Conservation (phyloP, 2,113 vertebrate species). For the Agapornis roseicollis region DNA sequence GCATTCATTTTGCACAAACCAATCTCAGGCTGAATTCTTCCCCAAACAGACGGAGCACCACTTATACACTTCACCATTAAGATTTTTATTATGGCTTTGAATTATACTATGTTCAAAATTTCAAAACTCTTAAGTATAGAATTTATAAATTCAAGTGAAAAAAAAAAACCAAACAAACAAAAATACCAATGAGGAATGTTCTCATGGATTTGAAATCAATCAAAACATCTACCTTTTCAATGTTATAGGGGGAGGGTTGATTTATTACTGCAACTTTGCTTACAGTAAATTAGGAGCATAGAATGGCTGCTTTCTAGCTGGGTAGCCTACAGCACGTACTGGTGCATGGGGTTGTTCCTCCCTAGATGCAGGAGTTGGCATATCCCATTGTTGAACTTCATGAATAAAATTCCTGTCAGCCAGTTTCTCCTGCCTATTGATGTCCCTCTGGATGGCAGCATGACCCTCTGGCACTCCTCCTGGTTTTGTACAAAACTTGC, state of each 20-base stretch:
- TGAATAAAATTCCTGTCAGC: neutral
- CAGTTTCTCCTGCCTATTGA: neutral
- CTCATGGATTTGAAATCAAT: neutral
- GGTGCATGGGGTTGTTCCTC: neutral
- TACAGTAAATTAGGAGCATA: neutral
- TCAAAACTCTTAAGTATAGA: neutral
- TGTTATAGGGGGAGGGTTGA: neutral
- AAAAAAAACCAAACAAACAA: neutral
- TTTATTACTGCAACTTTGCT: neutral
- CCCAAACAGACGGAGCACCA: neutral
- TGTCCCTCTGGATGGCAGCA: neutral
- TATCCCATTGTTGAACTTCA: neutral
- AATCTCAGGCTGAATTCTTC: neutral
- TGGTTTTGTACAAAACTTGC: neutral
- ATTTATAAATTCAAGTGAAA: neutral
- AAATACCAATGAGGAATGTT: neutral
- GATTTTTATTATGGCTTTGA: neutral
- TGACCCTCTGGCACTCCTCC: neutral
- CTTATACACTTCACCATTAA: neutral
- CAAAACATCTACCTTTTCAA: neutral
- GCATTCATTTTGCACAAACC: neutral
- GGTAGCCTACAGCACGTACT: neutral
- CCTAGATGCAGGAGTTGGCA: neutral
- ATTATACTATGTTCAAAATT: neutral
- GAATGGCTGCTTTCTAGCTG: neutral